Evolutionary conservation across 2,797 vertebrate genomes (phyloP).

Genomic region (Columba guinea): DNA sequence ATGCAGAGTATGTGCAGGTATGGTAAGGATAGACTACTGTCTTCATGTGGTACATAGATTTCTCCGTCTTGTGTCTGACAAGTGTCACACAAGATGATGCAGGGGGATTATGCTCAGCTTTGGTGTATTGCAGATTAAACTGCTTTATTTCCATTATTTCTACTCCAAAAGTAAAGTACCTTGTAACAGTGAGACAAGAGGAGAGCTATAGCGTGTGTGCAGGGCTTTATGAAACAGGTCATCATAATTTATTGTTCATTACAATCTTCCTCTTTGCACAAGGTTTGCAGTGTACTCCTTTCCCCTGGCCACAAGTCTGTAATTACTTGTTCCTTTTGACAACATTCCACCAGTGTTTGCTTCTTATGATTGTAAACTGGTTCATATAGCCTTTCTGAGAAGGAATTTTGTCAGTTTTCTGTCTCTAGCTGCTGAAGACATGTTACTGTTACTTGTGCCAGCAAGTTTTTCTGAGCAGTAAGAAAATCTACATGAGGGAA

Average conservation of each 20-base stretch:
- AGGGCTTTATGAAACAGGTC: background rate
- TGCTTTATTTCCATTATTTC: background rate
- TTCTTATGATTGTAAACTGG: background rate
- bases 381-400: background rate
- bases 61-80: background rate
- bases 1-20: background rate
- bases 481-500: background rate
- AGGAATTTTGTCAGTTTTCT: background rate
- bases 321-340: background rate
- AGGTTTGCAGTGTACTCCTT: background rate
- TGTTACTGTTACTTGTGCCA: background rate
- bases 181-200: background rate
- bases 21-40: background rate
- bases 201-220: background rate
- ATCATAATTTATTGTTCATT: background rate
- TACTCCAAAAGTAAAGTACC: background rate
- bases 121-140: background rate
- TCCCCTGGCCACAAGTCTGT: background rate
- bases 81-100: rapidly evolving
- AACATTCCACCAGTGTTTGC: background rate
- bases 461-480: background rate
- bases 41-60: too few relatives aligned
- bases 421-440: background rate
- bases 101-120: background rate
- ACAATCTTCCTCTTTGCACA: background rate